phyloP scores from a whole-genome alignment of 2,888 invertebrate genomes.

The Crocallis elinguaria region DNA sequence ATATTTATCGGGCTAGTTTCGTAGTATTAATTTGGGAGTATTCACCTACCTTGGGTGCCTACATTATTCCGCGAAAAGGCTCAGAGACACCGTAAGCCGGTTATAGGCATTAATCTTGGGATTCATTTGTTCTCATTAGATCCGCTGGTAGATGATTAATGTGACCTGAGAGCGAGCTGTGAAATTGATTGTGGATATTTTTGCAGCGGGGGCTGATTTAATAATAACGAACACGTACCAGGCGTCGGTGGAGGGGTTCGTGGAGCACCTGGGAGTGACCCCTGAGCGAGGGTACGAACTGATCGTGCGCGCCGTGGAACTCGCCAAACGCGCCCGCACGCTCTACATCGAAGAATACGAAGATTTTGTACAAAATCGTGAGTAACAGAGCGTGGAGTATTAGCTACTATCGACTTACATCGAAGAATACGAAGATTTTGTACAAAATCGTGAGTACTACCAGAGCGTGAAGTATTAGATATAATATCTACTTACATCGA shows the following conservation, averaged over 20 bases:
- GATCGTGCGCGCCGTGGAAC: conserved; percentile 89
- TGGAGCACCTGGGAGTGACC: conserved; percentile 88
- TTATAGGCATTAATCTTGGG: conserved; percentile 59
- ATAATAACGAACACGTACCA: conserved; percentile 96
- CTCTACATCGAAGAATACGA: conserved; percentile 85
- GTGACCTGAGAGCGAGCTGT: conserved; percentile 33
- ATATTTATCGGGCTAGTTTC: conserved; percentile 73
- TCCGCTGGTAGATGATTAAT: conserved; percentile 55
- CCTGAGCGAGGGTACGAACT: conserved; percentile 88
- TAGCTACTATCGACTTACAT: conserved; percentile 86
- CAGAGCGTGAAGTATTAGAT: too few relatives aligned
- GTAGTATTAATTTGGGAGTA: conserved; percentile 52
- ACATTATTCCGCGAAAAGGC: conserved; percentile 46
- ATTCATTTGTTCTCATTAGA: conserved; percentile 64
- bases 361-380: conserved; percentile 67
- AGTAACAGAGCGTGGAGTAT: conserved; percentile 7
- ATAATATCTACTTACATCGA: conserved; percentile 85
- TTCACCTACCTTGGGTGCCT: conserved; percentile 29
- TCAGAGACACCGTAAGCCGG: conserved; percentile 52
- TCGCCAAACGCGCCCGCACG: conserved; percentile 89
- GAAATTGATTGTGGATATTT: conserved; percentile 41
- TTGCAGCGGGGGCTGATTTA: conserved; percentile 93
- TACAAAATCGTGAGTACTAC: conserved; percentile 61
- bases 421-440: conserved; percentile 79
- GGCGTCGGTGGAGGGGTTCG: conserved; percentile 91